These are phyloP conservation scores for Gasterosteus aculeatus DNA, from an alignment of 2,113 vertebrate species.

Conservation along the genomic window DNA sequence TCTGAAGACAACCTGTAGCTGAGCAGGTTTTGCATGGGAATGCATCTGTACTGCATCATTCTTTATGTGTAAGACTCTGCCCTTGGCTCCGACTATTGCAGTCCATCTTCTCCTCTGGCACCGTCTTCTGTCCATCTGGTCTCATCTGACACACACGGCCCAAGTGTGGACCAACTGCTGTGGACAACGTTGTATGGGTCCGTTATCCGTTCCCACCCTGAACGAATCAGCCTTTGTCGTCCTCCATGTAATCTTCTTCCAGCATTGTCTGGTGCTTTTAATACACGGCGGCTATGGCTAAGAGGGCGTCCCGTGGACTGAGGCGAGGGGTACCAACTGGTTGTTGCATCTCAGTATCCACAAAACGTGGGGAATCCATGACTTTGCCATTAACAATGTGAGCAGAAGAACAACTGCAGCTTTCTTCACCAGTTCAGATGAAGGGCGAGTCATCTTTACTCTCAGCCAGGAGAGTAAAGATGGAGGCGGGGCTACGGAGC, in stretches of 20 bases:
- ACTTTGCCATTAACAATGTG: slow-evolving; percentile 8
- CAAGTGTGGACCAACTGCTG: background rate
- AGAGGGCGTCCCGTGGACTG: background rate
- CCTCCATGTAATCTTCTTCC: background rate
- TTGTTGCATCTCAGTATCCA: slow-evolving; percentile 20
- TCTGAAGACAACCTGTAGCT: background rate
- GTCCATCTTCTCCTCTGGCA: slow-evolving; percentile 39
- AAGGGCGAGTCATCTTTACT: slow-evolving; percentile 11
- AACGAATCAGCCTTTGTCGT: slow-evolving; percentile 26
- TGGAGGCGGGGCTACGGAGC: background rate
- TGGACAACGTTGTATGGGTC: slow-evolving; percentile 19
- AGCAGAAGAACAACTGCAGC: slow-evolving; percentile 32
- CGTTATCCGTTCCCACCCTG: background rate
- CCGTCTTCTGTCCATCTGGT: slow-evolving; percentile 49
- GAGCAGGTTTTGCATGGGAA: background rate
- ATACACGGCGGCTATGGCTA: background rate
- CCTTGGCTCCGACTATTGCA: slow-evolving; percentile 20
- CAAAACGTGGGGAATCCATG: background rate
- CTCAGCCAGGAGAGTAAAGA: background rate
- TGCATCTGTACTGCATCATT: slow-evolving; percentile 14
- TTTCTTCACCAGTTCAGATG: slow-evolving; percentile 13
- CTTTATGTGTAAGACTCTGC: slow-evolving; percentile 11
- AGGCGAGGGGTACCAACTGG: background rate
- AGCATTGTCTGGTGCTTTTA: background rate
- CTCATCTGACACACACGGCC: slow-evolving; percentile 1